Percentiles rank a stretch among this genome's conserved stretches.
These are phyloP conservation scores for Erebia aethiops DNA, from an alignment of 2,888 invertebrate genomes.

Conservation along the genomic window DNA sequence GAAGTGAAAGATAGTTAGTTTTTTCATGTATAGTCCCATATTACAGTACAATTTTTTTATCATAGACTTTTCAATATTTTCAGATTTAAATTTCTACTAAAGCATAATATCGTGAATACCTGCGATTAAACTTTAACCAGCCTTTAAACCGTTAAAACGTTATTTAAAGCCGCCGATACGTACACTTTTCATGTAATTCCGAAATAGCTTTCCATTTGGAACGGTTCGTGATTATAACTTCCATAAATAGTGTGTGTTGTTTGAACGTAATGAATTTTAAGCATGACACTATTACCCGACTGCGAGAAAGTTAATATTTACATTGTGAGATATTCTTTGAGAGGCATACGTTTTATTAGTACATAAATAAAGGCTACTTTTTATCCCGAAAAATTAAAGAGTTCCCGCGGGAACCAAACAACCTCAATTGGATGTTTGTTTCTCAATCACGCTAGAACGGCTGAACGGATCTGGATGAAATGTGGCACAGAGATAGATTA, in stretches of 20 bases:
- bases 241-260: conserved; percentile 16
- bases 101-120: conserved; percentile 1
- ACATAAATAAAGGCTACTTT: too few species aligned
- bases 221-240: conserved; percentile 12
- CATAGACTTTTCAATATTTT: neutral
- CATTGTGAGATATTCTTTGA: neutral
- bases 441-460: too few species aligned
- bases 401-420: too few species aligned
- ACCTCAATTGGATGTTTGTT: too few species aligned
- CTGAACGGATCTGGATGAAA: too few species aligned
- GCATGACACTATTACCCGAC: conserved; percentile 8
- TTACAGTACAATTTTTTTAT: too few species aligned
- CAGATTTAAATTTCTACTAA: neutral
- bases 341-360: too few species aligned
- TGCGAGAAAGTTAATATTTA: too few species aligned
- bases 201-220: conserved; percentile 17
- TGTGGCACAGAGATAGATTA: too few species aligned
- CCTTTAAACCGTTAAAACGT: neutral
- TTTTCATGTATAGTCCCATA: too few species aligned
- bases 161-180: conserved; percentile 8
- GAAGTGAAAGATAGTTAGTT: too few species aligned
- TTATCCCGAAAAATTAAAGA: too few species aligned
- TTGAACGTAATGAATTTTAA: conserved; percentile 19
- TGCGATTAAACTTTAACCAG: neutral
- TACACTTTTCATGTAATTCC: conserved; percentile 16